Percentiles rank a stretch among this genome's conserved stretches.
phyloP scores from a whole-genome alignment of 37 sponge, comb jelly and placozoan genomes.

The Lycopodina hypogea region DNA sequence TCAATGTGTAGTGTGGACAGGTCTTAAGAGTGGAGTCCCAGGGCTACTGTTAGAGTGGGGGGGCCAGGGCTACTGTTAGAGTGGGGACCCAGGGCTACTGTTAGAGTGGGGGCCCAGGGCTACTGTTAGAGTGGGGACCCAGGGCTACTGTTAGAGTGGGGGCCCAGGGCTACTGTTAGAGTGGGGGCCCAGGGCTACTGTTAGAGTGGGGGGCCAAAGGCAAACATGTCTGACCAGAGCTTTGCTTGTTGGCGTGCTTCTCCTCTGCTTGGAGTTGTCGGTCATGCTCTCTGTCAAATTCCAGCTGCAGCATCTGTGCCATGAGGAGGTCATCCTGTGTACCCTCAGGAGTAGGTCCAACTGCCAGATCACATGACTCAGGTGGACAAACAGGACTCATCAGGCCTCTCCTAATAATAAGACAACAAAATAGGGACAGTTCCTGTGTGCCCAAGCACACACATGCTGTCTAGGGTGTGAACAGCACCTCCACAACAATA shows the following conservation, averaged over 20 bases:
- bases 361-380: not conserved
- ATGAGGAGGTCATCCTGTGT: conserved; percentile 69
- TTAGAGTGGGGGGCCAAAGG: too few species aligned
- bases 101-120: too few species aligned
- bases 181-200: too few species aligned
- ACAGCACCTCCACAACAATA: too few species aligned
- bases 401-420: not conserved
- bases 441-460: not conserved
- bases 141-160: too few species aligned
- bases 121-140: too few species aligned
- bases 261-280: conserved; percentile 58
- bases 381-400: not conserved
- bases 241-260: conserved; percentile 79
- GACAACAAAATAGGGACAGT: not conserved
- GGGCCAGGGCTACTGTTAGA: too few species aligned
- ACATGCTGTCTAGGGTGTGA: not conserved
- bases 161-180: too few species aligned
- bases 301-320: conserved; percentile 93
- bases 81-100: too few species aligned
- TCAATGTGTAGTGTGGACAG: too few species aligned
- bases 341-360: not conserved
- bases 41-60: too few species aligned
- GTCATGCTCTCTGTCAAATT: conserved; percentile 85
- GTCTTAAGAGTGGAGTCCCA: too few species aligned
- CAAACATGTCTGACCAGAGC: conserved; percentile 53